Evolutionary conservation across 1,140 invertebrate species (phyloP), one percentile per base, ranked within the genome.

Genomic region (Drosophila navojoa): DNA sequence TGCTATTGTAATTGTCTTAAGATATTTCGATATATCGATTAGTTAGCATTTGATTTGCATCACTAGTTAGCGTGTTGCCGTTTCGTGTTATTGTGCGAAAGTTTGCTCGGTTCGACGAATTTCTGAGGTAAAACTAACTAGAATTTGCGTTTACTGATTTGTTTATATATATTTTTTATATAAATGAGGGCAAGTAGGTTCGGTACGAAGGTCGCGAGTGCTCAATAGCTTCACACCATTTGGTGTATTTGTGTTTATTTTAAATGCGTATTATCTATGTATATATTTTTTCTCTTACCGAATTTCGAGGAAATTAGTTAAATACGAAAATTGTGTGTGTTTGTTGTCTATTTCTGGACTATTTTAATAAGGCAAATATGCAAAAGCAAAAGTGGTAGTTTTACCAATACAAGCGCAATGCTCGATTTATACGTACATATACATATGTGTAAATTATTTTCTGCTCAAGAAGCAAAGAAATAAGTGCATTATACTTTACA

Each of bases 21-120:
- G 29, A 49, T 58, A 27, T 10, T 13, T 16, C 6, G 10, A 32
- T 38, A 5, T 16, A 0, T 44, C 22, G 38, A 40, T 55, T 10
- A 15, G 11, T 45, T 19, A 4, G 13, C 3, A 10, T 15, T 32
- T 45, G 16, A 9, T 2, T 19, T 32, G 29, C 63, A 58, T 49
- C 60, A 42, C 22, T 58, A 68, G 70, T 59, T 72, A 19, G 47
- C 62, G 70, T 72, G 40, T 54, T 42, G 54, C 54, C 55, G 50
- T 54, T 29, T 55, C 49, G 67, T 70, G 15, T 38, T 66, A 55
- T 72, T 47, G 63, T 60, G 70, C 63, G 55, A 72, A 72, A 68
- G 70, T 72, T 72, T 54, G 40, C 49, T 53, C 49, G 55, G 22
- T 60, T 68, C 38, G 19, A 60, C 29, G 5, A 19, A 38, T 38